A percentile compares a stretch with the other conserved stretches of the same genome.
These are phyloP conservation scores for Pipistrellus nathusii DNA, from an alignment of 2,797 vertebrate species.

Conservation along the genomic window DNA sequence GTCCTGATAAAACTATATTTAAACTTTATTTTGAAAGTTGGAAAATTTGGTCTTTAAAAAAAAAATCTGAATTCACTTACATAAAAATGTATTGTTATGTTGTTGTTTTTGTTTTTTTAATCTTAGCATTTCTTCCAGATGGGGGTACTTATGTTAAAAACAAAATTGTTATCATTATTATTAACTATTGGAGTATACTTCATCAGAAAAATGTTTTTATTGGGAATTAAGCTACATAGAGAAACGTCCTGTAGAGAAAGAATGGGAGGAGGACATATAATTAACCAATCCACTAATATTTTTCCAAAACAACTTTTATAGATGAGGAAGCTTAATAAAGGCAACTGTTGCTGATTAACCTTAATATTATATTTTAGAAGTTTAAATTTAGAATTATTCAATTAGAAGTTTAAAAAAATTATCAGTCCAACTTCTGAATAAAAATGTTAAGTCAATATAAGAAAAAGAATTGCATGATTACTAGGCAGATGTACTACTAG, in stretches of 20 bases:
- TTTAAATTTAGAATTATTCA: constrained; percentile 65
- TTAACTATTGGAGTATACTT: neutral
- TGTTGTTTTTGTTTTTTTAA: neutral
- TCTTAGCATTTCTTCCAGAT: constrained; percentile 28
- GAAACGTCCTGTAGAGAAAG: constrained; percentile 46
- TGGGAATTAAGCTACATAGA: neutral
- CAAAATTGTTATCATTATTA: neutral
- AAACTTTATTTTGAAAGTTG: constrained; percentile 59
- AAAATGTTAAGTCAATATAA: neutral
- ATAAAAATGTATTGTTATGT: neutral
- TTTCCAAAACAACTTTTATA: constrained; percentile 17
- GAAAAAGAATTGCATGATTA: constrained; percentile 32
- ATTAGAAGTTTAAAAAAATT: constrained; percentile 56
- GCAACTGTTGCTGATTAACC: constrained; percentile 4
- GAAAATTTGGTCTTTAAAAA: neutral
- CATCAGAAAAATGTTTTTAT: neutral
- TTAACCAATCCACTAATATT: neutral
- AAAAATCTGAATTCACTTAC: neutral
- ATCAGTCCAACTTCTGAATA: neutral
- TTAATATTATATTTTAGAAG: constrained; percentile 49
- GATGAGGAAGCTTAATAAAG: constrained; percentile 47
- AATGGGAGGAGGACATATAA: neutral
- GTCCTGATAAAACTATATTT: neutral
- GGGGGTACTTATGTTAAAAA: neutral
- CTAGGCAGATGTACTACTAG: neutral